Base-by-base conservation (phyloP, 2,113 vertebrate species). In the Scomber japonicus region DNA sequence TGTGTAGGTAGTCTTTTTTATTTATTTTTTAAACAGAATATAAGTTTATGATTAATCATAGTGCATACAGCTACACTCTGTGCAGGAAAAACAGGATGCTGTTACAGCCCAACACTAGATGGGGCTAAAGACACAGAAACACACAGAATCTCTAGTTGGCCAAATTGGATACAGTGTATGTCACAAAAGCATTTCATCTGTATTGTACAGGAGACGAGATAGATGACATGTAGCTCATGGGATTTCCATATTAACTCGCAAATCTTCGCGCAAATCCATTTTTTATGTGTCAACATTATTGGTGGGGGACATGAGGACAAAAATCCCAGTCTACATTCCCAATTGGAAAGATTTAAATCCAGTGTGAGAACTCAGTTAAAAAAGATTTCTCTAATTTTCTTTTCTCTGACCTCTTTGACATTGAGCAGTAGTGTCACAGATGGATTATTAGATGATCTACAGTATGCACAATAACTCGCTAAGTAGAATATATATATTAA, bases 71-170 rank as follows among this genome's bases (percentile, higher is more conserved):
- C 9, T 8, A 35, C 9, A 50, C 16, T 27, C 19, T 24, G 10
- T 35, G 53, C 35, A 27, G 17, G 56, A 5, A 35, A 12, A 53
- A 19, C 11, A 49, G 8, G 45, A 55, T 75, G 69, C 14, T 69
- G 31, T 75, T 46, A 53, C 24, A 50, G 24, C 6, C 66, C n/a
- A 66, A 81, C 91, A 90, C 90, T 82, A 91, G 92, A 89, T 92
- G 92, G 86, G 44, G 88, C 78, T 88, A 83, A 89, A 91, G 83
- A 57, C 71, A 75, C 53, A 76, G 27, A 79, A 59, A 80, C 61
- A 24, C 72, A 49, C 12, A 46, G 10, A 51, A 5, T 40, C 0
- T 56, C 11, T 3, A 30, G 19, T 49, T 21, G 3, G 27, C 12
- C n/a, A 45, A 24, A 64, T 3, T 56, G 27, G 19, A 56, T 49